Evolutionary conservation across 2,113 vertebrate species (phyloP).

Genomic region (Gasterosteus nipponicus): DNA sequence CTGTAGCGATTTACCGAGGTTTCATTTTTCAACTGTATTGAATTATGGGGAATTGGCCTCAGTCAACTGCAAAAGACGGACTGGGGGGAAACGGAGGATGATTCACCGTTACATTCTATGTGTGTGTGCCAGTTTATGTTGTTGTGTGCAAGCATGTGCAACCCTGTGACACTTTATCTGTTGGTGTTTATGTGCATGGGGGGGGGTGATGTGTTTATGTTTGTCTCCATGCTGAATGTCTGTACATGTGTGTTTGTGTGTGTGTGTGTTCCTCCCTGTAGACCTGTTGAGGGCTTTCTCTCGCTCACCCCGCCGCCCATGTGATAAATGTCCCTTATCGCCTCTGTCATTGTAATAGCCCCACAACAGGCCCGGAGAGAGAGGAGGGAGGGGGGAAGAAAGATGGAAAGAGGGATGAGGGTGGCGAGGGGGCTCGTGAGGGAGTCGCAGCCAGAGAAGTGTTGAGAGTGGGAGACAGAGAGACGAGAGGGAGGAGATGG

Average conservation of each 20-base stretch:
- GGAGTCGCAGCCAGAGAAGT: constrained; percentile 41
- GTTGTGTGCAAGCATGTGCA: constrained; percentile 39
- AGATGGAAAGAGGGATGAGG: constrained; percentile 41
- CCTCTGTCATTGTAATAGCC: constrained; percentile 87
- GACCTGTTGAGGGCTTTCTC: constrained; percentile 85
- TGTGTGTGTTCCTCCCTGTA: constrained; percentile 60
- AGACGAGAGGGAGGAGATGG: constrained; percentile 63
- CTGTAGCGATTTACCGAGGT: constrained; percentile 76
- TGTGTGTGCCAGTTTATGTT: constrained; percentile 1
- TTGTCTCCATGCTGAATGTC: not conserved
- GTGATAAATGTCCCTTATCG: constrained; percentile 87
- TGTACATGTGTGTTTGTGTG: constrained; percentile 26
- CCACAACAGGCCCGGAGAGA: constrained; percentile 82
- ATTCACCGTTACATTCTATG: constrained; percentile 60
- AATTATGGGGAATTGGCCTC: constrained; percentile 79
- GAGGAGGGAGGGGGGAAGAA: constrained; percentile 3
- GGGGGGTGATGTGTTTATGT: constrained; percentile 1
- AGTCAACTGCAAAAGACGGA: constrained; percentile 79
- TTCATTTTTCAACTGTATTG: constrained; percentile 81
- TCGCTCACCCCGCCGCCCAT: constrained; percentile 80
- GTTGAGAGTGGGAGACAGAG: constrained; percentile 45
- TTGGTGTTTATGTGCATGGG: constrained; percentile 41
- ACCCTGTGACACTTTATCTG: constrained; percentile 48
- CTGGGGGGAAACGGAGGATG: constrained; percentile 64
- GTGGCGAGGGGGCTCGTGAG: constrained; percentile 27